Evolutionary conservation across 1,140 invertebrate genomes (phyloP).

Genomic region (Luehdorfia chinensis): DNA sequence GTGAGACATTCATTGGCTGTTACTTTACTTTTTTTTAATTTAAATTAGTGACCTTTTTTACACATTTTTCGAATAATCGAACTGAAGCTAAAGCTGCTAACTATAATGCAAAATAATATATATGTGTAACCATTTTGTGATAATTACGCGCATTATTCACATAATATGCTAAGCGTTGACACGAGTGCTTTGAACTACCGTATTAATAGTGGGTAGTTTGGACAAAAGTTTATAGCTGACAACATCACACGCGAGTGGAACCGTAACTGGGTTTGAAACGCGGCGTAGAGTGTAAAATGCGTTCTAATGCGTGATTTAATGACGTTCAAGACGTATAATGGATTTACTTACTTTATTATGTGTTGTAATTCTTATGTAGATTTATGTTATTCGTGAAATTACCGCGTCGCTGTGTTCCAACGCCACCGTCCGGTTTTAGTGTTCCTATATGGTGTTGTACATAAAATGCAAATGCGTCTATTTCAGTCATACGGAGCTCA

Average conservation of each 20-base stretch:
- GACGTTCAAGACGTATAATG: conserved; percentile 2
- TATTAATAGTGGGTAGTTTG: conserved; percentile 3
- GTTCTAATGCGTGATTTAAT: conserved; percentile 5
- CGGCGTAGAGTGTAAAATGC: not conserved
- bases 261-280: not conserved
- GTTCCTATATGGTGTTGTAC: too few relatives aligned
- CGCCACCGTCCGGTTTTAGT: not conserved
- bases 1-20: too few relatives aligned
- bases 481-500: too few relatives aligned
- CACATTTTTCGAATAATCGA: too few relatives aligned
- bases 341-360: conserved; percentile 6
- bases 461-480: too few relatives aligned
- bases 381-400: not conserved
- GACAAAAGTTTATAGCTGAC: conserved; percentile 10
- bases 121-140: too few relatives aligned
- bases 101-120: too few relatives aligned
- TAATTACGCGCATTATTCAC: not conserved
- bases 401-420: too few relatives aligned
- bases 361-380: too few relatives aligned
- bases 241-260: not conserved
- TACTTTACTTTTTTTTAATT: too few relatives aligned
- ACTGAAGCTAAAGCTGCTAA: too few relatives aligned
- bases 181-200: not conserved
- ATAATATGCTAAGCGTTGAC: not conserved
- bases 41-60: too few relatives aligned